Percentiles rank a stretch among this genome's conserved stretches.
Evolutionary conservation across 1,140 invertebrate species (phyloP).

Genomic region (Drosophila jambulina): DNA sequence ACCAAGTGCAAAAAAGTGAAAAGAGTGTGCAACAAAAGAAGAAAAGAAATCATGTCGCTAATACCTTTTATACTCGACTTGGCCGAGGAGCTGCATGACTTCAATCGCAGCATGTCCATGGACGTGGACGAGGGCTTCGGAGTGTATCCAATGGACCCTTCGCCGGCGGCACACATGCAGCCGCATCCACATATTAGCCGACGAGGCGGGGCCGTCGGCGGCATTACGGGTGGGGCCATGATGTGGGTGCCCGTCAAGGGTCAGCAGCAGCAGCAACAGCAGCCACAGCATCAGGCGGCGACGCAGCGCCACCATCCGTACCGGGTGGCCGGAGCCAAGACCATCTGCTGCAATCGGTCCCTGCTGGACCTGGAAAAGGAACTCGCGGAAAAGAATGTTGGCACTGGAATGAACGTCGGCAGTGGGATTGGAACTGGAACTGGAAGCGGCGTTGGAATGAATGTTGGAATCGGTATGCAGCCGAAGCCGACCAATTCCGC

Average conservation of each 20-base stretch:
- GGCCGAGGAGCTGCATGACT: constrained; percentile 82
- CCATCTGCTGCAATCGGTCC: constrained; percentile 75
- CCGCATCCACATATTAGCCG: constrained; percentile 56
- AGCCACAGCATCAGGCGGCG: constrained; percentile 30
- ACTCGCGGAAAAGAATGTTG: constrained; percentile 53
- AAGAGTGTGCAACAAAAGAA: constrained; percentile 4
- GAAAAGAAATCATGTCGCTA: constrained; percentile 66
- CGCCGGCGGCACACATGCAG: constrained; percentile 47
- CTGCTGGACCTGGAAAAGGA: constrained; percentile 76
- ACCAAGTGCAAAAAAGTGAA: constrained; percentile 3
- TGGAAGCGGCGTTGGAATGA: constrained; percentile 6
- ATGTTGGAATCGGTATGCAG: constrained; percentile 15
- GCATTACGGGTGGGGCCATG: constrained; percentile 40
- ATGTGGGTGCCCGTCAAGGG: constrained; percentile 76
- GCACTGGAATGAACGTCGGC: constrained; percentile 10
- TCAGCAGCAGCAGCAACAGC: constrained; percentile 37
- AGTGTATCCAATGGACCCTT: constrained; percentile 73
- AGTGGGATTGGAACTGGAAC: constrained; percentile 5
- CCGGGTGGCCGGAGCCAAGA: constrained; percentile 73
- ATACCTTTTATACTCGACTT: constrained; percentile 83
- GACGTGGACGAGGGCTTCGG: constrained; percentile 80
- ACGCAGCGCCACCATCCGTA: constrained; percentile 79
- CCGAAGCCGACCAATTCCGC: constrained; percentile 53
- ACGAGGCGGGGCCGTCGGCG: constrained; percentile 14
- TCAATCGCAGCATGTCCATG: constrained; percentile 74